Evolutionary conservation across 2,888 invertebrate genomes (phyloP).

Genomic region (Eledona agricola): DNA sequence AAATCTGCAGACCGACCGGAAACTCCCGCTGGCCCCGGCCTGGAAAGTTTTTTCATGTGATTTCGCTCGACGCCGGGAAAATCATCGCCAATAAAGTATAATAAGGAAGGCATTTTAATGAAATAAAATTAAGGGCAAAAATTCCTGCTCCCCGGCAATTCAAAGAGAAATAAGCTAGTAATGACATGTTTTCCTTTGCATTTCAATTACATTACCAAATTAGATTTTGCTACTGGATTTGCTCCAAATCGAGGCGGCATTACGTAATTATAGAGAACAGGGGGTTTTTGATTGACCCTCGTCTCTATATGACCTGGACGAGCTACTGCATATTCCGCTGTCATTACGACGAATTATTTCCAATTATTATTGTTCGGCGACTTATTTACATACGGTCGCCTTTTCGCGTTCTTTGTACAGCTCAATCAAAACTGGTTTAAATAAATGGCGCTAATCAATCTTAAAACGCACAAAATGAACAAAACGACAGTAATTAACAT

Average conservation of each 20-base stretch:
- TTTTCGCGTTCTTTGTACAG: slow-evolving; percentile 2
- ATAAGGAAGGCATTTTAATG: too few species aligned
- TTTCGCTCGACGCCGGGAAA: too few species aligned
- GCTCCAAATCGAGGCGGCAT: slow-evolving; percentile 47
- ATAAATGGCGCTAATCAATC: too few species aligned
- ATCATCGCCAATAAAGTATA: too few species aligned
- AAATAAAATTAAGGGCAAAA: slow-evolving; percentile 14
- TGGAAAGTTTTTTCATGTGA: too few species aligned
- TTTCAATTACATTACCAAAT: slow-evolving; percentile 47
- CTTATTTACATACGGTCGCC: slow-evolving; percentile 37
- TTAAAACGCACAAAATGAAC: too few species aligned
- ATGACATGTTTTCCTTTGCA: slow-evolving; percentile 31
- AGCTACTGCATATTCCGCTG: slow-evolving; percentile 42
- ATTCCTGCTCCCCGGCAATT: slow-evolving; percentile 9
- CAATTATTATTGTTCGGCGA: slow-evolving; percentile 33
- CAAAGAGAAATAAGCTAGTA: slow-evolving; percentile 24
- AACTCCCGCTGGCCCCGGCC: too few species aligned
- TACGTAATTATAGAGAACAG: slow-evolving; percentile 47
- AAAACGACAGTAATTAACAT: too few species aligned
- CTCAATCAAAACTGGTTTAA: too few species aligned
- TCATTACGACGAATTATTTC: slow-evolving; percentile 35
- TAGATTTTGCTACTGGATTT: slow-evolving; percentile 51
- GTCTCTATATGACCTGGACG: slow-evolving; percentile 39
- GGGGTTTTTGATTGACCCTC: slow-evolving; percentile 47
- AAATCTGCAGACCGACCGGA: too few species aligned